These are phyloP conservation scores for Leptopilina myrica DNA, from an alignment of 2,888 invertebrate genomes.

Conservation along the genomic window DNA sequence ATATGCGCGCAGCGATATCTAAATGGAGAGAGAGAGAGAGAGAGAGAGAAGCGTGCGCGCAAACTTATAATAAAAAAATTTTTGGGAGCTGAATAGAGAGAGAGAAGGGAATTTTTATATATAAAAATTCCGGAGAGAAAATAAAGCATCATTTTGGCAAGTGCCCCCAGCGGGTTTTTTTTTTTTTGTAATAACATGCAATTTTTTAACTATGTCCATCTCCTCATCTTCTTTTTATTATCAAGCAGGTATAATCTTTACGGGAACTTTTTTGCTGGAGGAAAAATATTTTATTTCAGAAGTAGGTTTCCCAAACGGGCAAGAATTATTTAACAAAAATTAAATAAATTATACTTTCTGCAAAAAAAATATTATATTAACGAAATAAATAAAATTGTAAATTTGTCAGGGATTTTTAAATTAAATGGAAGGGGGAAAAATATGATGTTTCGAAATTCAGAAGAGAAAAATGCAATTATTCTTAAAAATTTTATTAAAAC, in stretches of 20 bases:
- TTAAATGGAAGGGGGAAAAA: no score
- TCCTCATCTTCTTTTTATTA: not conserved
- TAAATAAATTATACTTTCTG: no score
- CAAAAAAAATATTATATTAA: no score
- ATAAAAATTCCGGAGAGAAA: slow-evolving; percentile 63
- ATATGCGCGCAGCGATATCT: not conserved
- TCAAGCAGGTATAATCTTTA: slow-evolving; percentile 17
- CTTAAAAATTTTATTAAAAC: no score
- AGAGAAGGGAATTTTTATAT: slow-evolving; percentile 39
- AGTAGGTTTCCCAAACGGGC: slow-evolving; percentile 6
- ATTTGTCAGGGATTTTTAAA: no score
- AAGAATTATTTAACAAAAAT: no score
- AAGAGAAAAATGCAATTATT: no score
- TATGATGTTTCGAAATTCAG: no score
- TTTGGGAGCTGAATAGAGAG: slow-evolving; percentile 48
- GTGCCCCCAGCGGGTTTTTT: slow-evolving; percentile 59
- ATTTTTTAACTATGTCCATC: slow-evolving; percentile 59
- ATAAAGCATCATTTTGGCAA: slow-evolving; percentile 68
- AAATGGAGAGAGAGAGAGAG: slow-evolving; percentile 12
- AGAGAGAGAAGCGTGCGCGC: slow-evolving; percentile 42
- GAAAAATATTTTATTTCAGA: slow-evolving; percentile 31
- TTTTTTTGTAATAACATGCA: slow-evolving; percentile 67
- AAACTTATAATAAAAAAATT: slow-evolving; percentile 60
- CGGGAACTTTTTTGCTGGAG: slow-evolving; percentile 11
- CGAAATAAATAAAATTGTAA: no score